A percentile compares a stretch with the other conserved stretches of the same genome.
These are phyloP conservation scores for Acrocephalus scirpaceus DNA, from an alignment of 2,797 vertebrate species.

Conservation along the genomic window DNA sequence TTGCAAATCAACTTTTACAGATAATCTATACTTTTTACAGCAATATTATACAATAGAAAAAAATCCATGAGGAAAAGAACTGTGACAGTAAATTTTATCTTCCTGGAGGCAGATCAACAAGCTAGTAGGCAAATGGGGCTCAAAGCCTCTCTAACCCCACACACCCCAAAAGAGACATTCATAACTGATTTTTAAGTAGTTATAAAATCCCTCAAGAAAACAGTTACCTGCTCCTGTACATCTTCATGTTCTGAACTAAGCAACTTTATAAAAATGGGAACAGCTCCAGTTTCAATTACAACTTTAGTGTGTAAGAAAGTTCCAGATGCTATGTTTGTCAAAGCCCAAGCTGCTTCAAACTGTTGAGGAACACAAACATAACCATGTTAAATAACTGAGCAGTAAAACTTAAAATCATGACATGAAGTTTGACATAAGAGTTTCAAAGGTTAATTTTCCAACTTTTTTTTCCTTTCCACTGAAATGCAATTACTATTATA, in stretches of 20 bases:
- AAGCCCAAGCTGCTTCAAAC: slow-evolving; percentile 97
- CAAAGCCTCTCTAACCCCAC: not conserved
- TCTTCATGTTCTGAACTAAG: slow-evolving; percentile 95
- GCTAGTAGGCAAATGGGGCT: not conserved
- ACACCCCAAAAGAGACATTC: not conserved
- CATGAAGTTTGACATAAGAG: not conserved
- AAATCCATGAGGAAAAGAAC: not conserved
- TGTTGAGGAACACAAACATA: slow-evolving; percentile 44
- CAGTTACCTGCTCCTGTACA: slow-evolving; percentile 92
- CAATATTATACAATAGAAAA: not conserved
- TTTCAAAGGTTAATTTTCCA: not conserved
- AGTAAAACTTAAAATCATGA: not conserved
- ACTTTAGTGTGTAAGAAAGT: slow-evolving; percentile 95
- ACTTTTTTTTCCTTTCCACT: not conserved
- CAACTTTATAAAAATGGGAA: slow-evolving; percentile 96
- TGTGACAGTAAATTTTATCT: not conserved
- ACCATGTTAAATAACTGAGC: not conserved
- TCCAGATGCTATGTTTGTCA: slow-evolving; percentile 97
- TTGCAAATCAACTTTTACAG: not conserved
- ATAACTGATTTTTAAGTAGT: not conserved
- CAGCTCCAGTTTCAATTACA: slow-evolving; percentile 95
- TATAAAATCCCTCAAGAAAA: not conserved
- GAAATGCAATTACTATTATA: not conserved
- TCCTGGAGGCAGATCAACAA: not conserved
- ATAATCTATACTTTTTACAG: not conserved